Evolutionary conservation across 2,888 invertebrate species (phyloP), one percentile per base, ranked within the genome.

Genomic region (Brachyopa scutellaris): DNA sequence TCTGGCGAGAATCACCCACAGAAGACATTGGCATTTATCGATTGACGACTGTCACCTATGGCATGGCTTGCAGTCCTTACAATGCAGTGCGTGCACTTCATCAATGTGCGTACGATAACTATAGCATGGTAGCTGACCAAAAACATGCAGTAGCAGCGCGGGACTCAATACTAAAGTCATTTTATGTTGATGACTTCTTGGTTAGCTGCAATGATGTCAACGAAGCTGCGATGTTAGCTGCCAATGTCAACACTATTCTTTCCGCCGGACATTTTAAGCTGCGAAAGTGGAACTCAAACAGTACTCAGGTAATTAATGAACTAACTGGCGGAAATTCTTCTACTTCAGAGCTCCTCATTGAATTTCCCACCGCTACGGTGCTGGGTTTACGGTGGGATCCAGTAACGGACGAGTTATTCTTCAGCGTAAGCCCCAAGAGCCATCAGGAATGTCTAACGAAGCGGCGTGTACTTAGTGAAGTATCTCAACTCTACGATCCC

Each of bases 131-230:
- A 1, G 31, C 21, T 1, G 21, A 70, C 42, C 9, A 7, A 0
- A 15, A 45, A 4, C 38, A 49, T 1, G 47, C 40, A 11, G n/a
- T 45, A 5, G 29, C 45, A 2, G 72, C 72, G 19, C 62, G 64
- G 8, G 69, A 74, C 17, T 23, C 73, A 3, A 74, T 74, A 3
- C 11, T 74, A 1, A 45, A 29, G 4, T 49, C 55, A 1, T 74
- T 82, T 15, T 74, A 82, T 26, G 79, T 79, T 0, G 62, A 79
- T 13, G 79, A 74, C 21, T 64, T 57, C 17, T 33, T 74, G 15
- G 19, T 21, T 0, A 82, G 74, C 19, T 76, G 74, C 33, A 26
- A 62, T 19, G 19, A 5, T 3, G 29, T 31, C 2, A 8, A 15
- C 0, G 53, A 42, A 3, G 72, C 72, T 3, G 19, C 31, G 4